Conservation (phyloP, 2,797 vertebrate genomes). For the Cyclura pinguis region DNA sequence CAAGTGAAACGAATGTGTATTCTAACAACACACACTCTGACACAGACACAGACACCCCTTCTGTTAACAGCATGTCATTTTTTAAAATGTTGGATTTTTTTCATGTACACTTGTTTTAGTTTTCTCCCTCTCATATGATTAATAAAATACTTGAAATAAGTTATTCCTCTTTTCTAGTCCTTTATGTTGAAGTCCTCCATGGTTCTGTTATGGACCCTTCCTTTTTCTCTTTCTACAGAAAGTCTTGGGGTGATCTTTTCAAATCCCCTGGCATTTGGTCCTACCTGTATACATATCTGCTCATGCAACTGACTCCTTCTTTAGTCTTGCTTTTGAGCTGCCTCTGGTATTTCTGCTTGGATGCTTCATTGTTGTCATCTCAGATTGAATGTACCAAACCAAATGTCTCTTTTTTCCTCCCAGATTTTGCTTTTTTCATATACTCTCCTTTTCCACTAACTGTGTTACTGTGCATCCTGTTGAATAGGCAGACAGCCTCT, state of each 20-base stretch:
- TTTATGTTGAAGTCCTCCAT: background rate
- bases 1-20: no score
- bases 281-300: background rate
- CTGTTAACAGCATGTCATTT: no score
- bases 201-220: background rate
- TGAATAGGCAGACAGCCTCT: background rate
- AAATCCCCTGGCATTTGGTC: background rate
- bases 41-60: no score
- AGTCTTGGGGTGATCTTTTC: background rate
- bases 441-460: no score
- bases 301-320: background rate
- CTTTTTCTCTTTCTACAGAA: background rate
- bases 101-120: no score
- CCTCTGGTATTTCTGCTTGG: background rate
- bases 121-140: no score
- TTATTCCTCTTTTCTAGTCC: background rate
- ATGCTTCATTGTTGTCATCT: background rate
- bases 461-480: no score
- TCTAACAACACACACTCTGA: no score
- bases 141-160: no score
- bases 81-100: no score
- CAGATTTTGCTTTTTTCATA: background rate
- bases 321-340: background rate
- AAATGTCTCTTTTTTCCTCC: background rate
- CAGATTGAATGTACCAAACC: background rate